phyloP scores from a whole-genome alignment of 2,797 vertebrate genomes.

The Acridotheres tristis region DNA sequence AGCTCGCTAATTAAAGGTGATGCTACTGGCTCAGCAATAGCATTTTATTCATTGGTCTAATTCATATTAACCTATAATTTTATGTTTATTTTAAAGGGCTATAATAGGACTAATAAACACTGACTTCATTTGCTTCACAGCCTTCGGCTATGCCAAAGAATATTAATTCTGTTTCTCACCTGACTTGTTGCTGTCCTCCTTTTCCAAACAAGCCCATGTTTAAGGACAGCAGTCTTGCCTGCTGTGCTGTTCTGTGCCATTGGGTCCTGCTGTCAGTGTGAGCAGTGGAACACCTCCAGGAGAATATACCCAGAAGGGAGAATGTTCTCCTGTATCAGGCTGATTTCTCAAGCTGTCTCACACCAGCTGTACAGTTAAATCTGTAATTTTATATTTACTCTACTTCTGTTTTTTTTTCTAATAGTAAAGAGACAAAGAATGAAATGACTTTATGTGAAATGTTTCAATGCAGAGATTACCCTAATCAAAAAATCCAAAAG shows the following conservation, averaged over 20 bases:
- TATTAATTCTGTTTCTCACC: not conserved
- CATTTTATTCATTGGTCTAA: not conserved
- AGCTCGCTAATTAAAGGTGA: not conserved
- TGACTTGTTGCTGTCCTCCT: not conserved
- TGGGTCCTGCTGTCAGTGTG: not conserved
- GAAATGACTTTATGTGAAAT: not conserved
- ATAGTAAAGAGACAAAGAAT: not conserved
- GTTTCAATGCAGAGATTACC: not conserved
- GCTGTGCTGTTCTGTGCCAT: not conserved
- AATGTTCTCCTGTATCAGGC: not conserved
- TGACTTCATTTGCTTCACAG: not conserved
- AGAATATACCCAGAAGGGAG: not conserved
- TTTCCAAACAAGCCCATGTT: not conserved
- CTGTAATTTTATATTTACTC: not conserved
- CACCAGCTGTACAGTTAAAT: not conserved
- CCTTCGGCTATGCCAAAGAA: not conserved
- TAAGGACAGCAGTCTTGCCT: not conserved
- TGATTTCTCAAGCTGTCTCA: not conserved
- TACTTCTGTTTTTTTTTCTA: not conserved
- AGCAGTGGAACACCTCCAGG: not conserved
- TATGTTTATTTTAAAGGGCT: constrained; percentile 15
- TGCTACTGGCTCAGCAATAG: constrained; percentile 7
- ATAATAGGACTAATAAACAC: not conserved
- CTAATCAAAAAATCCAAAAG: not conserved
- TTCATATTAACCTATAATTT: constrained; percentile 4